phyloP scores from a whole-genome alignment of 2,113 vertebrate species.

The Uria aalge region DNA sequence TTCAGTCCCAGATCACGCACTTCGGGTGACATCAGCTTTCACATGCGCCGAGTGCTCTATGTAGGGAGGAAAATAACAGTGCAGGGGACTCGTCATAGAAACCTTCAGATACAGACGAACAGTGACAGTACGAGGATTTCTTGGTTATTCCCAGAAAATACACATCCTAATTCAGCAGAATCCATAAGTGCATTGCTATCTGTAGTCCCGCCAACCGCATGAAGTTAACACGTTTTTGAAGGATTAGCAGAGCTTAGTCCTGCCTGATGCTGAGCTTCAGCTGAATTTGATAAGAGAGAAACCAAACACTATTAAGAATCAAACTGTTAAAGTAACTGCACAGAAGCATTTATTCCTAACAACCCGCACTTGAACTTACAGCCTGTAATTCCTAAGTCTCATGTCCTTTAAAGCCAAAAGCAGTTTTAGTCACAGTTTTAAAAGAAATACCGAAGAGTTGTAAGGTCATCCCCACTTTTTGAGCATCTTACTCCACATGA shows the following conservation, averaged over 20 bases:
- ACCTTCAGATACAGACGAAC: neutral
- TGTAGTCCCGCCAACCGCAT: neutral
- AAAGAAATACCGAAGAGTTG: neutral
- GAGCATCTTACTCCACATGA: neutral
- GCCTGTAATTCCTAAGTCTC: neutral
- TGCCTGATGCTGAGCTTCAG: neutral
- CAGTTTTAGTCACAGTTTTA: neutral
- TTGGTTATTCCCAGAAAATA: neutral
- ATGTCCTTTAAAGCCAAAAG: neutral
- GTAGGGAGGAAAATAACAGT: neutral
- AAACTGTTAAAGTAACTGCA: neutral
- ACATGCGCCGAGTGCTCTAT: neutral
- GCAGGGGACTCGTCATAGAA: neutral
- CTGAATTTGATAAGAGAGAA: neutral
- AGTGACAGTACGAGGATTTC: neutral
- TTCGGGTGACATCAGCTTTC: neutral
- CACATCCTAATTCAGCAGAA: neutral
- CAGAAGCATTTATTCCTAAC: neutral
- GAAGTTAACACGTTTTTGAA: neutral
- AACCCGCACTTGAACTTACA: neutral
- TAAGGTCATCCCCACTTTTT: neutral
- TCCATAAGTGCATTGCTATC: neutral
- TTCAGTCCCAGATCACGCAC: neutral
- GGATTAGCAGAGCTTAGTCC: neutral
- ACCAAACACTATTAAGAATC: neutral